A percentile compares a stretch with the other conserved stretches of the same genome.
These are phyloP conservation scores for Lacanobia oleracea DNA, from an alignment of 2,888 invertebrate genomes.

Conservation along the genomic window DNA sequence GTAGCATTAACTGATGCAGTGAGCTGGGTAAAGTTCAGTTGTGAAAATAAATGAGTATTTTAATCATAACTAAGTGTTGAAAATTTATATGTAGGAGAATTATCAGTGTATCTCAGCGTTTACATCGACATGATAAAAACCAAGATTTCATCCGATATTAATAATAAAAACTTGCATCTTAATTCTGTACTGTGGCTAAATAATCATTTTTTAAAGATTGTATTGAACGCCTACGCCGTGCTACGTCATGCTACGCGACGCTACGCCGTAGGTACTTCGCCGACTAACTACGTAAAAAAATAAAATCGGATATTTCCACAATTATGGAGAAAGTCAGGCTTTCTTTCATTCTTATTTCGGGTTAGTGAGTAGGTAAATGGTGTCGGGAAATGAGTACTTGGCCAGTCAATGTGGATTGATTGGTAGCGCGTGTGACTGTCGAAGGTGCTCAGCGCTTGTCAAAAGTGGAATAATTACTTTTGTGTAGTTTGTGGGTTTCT, in stretches of 20 bases:
- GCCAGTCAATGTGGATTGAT: neutral
- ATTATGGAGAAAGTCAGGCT: neutral
- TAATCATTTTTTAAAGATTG: neutral
- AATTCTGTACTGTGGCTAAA: neutral
- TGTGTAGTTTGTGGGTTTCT: neutral
- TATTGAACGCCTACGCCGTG: slow-evolving; percentile 13
- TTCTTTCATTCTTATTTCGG: neutral
- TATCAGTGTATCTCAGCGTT: neutral
- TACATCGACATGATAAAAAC: neutral
- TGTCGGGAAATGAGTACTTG: neutral
- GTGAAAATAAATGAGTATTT: neutral
- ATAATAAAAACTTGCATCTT: neutral
- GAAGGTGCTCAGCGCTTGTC: neutral
- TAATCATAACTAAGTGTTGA: neutral
- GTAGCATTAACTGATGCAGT: slow-evolving; percentile 27
- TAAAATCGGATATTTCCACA: neutral
- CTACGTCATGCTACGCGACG: slow-evolving; percentile 34
- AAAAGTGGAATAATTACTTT: neutral
- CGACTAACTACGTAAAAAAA: neutral
- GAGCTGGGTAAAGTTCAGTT: neutral
- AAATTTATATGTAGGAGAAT: neutral
- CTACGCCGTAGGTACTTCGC: slow-evolving; percentile 16
- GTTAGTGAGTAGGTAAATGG: neutral
- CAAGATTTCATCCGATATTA: too few species aligned
- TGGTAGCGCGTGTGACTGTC: too few species aligned